These are phyloP conservation scores for Drosophila parthenogenetica DNA, from an alignment of 2,888 invertebrate species.

Conservation along the genomic window DNA sequence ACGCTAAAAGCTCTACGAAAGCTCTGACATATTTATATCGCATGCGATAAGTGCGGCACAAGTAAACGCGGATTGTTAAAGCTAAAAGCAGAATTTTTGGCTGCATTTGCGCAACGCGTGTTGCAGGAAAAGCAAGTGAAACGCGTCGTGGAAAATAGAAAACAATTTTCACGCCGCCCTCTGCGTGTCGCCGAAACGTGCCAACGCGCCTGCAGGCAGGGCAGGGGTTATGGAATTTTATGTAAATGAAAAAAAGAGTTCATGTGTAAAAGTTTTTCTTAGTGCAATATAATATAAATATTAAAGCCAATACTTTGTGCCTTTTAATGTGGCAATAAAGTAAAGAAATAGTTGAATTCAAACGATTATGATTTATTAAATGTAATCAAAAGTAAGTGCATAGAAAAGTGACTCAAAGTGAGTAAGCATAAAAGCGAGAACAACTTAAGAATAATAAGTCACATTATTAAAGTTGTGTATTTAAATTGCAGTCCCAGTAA, in stretches of 20 bases:
- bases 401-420: not conserved
- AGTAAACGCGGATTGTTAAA: slow-evolving; percentile 50
- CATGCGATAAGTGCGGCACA: slow-evolving; percentile 43
- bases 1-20: slow-evolving; percentile 44
- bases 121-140: slow-evolving; percentile 73
- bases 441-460: not conserved
- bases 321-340: slow-evolving; percentile 43
- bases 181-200: slow-evolving; percentile 17
- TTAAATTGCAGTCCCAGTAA: not conserved
- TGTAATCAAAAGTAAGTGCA: too few relatives aligned
- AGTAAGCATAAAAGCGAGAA: not conserved
- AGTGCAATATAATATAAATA: slow-evolving; percentile 25
- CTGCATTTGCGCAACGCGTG: slow-evolving; percentile 76
- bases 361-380: not conserved
- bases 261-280: slow-evolving; percentile 26
- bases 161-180: slow-evolving; percentile 44
- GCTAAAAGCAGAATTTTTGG: slow-evolving; percentile 53
- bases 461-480: not conserved
- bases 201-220: slow-evolving; percentile 20
- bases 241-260: slow-evolving; percentile 17
- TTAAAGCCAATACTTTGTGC: slow-evolving; percentile 35
- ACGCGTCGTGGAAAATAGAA: slow-evolving; percentile 52
- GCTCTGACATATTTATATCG: slow-evolving; percentile 44
- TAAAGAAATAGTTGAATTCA: not conserved
- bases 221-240: slow-evolving; percentile 5